phyloP scores from a whole-genome alignment of 2,888 invertebrate genomes.

The Chelonus formosanus region DNA sequence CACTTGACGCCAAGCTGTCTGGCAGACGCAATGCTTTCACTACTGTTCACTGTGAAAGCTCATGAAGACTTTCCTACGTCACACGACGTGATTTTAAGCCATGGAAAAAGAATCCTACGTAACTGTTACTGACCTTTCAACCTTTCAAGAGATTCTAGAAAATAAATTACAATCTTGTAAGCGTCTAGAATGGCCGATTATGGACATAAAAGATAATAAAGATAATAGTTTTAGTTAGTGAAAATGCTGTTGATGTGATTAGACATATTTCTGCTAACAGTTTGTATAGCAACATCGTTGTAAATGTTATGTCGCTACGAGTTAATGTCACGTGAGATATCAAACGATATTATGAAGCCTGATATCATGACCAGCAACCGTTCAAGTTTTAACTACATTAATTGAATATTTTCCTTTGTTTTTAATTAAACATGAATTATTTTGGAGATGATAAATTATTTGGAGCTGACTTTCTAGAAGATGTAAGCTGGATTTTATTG shows the following conservation, averaged over 20 bases:
- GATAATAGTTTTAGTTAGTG: conserved; percentile 5
- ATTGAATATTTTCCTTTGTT: too few species aligned
- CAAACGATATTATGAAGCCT: conserved; percentile 19
- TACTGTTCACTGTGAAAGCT: conserved; percentile 32
- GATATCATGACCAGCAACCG: not conserved
- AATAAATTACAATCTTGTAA: not conserved
- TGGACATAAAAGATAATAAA: conserved; percentile 2
- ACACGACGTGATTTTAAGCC: not conserved
- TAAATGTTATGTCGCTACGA: conserved; percentile 21
- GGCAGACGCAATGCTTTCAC: conserved; percentile 40
- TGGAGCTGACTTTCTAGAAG: too few species aligned
- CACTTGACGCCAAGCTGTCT: conserved; percentile 44
- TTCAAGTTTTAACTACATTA: too few species aligned
- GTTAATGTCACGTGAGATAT: conserved; percentile 22
- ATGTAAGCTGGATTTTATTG: too few species aligned
- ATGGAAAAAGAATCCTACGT: not conserved
- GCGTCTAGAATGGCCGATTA: not conserved
- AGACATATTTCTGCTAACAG: conserved; percentile 8
- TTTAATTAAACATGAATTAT: too few species aligned
- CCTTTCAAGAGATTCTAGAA: too few species aligned
- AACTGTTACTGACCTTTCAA: too few species aligned
- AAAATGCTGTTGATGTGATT: not conserved
- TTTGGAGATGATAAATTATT: too few species aligned
- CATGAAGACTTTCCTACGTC: not conserved
- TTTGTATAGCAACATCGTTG: not conserved